Evolutionary conservation across 2,888 invertebrate species (phyloP).

Genomic region (Dasypogon diadema): DNA sequence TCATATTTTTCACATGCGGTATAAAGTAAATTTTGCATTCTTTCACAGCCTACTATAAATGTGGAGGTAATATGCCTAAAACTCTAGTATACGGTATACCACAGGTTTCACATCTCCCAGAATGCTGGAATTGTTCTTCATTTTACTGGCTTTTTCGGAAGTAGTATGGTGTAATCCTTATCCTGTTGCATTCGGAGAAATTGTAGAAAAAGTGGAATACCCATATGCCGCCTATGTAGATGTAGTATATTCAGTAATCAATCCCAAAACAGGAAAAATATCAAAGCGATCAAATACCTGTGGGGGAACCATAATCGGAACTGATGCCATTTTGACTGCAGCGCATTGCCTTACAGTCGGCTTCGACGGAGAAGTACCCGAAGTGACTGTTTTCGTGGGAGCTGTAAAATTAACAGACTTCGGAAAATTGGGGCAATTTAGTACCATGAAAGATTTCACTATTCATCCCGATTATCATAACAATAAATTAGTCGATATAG

Average conservation of each 20-base stretch:
- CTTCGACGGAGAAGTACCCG: neutral
- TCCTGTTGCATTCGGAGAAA: neutral
- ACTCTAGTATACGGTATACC: too few species aligned
- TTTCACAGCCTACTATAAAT: too few species aligned
- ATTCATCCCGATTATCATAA: conserved; percentile 7
- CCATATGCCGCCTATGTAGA: neutral
- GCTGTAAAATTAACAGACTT: conserved; percentile 2
- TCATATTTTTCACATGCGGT: too few species aligned
- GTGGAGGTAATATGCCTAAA: too few species aligned
- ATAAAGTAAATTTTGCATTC: too few species aligned
- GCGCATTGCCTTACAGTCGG: conserved; percentile 11
- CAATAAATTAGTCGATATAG: neutral
- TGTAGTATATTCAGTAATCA: neutral
- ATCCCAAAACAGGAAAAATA: neutral
- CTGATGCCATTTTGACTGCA: neutral
- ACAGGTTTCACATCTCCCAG: too few species aligned
- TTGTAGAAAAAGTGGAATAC: neutral
- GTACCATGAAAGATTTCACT: neutral
- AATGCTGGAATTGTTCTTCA: too few species aligned
- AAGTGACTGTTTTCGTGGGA: neutral
- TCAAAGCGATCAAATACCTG: neutral
- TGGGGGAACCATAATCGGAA: conserved; percentile 1
- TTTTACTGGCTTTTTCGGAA: too few species aligned
- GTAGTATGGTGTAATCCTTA: too few species aligned
- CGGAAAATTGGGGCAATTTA: neutral